Conservation (phyloP, 2,113 vertebrate genomes). For the Ceratotherium simum region DNA sequence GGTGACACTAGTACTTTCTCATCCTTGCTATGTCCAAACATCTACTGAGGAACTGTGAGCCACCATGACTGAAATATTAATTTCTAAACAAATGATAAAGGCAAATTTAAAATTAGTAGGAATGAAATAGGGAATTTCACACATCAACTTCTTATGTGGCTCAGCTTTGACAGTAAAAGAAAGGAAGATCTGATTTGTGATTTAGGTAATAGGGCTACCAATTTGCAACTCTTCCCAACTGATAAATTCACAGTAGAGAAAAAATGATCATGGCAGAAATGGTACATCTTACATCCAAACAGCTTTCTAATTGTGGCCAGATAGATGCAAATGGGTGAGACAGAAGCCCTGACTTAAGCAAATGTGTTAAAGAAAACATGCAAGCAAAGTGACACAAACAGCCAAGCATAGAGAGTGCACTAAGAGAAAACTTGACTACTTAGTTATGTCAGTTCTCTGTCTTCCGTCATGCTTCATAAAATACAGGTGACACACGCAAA, state of each 20-base stretch:
- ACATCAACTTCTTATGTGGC: not conserved
- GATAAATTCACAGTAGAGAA: not conserved
- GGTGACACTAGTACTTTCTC: not conserved
- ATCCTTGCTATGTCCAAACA: not conserved
- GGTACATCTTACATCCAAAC: not conserved
- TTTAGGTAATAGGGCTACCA: not conserved
- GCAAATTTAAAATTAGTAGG: not conserved
- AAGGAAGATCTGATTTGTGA: not conserved
- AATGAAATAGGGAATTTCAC: not conserved
- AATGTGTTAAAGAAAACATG: not conserved
- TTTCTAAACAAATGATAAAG: not conserved
- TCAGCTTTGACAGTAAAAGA: not conserved
- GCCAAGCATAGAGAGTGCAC: rapidly evolving
- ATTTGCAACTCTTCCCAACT: not conserved
- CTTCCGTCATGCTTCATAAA: not conserved
- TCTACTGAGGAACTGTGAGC: not conserved
- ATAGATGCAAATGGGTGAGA: not conserved
- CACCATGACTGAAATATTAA: not conserved
- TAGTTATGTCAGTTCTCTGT: not conserved
- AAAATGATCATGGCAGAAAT: not conserved
- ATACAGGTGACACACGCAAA: not conserved
- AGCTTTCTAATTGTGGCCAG: not conserved
- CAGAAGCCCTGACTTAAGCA: not conserved
- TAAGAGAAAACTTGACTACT: not conserved
- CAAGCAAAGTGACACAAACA: not conserved